Conservation (phyloP, 2,888 invertebrate species). For the Zootermopsis nevadensis region DNA sequence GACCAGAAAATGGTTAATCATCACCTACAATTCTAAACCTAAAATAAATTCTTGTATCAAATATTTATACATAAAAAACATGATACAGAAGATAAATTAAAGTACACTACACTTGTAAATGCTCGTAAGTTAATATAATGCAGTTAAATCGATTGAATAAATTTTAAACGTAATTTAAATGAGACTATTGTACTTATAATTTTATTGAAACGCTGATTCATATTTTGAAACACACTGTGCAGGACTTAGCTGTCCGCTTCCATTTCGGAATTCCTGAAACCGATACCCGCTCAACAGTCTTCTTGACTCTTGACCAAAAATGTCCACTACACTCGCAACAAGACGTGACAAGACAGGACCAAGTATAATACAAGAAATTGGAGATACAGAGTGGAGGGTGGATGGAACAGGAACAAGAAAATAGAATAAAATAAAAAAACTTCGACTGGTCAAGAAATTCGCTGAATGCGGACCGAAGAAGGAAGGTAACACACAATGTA, state of each 20-base stretch:
- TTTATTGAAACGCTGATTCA: too few relatives aligned
- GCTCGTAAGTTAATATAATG: too few relatives aligned
- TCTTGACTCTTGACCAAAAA: constrained; percentile 17
- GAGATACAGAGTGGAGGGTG: not conserved
- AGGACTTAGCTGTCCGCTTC: not conserved
- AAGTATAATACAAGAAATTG: constrained; percentile 21
- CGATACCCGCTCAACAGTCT: constrained; percentile 21
- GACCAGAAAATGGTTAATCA: too few relatives aligned
- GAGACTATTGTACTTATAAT: too few relatives aligned
- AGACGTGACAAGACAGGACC: constrained; percentile 22
- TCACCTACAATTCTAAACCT: too few relatives aligned
- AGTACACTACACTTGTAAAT: too few relatives aligned
- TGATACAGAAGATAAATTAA: too few relatives aligned
- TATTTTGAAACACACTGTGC: not conserved
- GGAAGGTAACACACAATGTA: constrained; percentile 42
- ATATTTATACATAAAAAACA: too few relatives aligned
- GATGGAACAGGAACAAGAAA: not conserved
- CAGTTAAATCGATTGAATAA: too few relatives aligned
- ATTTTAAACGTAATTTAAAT: too few relatives aligned
- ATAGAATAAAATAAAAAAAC: constrained; percentile 7
- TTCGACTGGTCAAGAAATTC: constrained; percentile 44
- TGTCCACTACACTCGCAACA: constrained; percentile 35
- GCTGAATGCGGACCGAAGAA: constrained; percentile 40
- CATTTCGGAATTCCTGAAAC: constrained; percentile 40
- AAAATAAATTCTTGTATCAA: too few relatives aligned